A percentile compares a stretch with the other conserved stretches of the same genome.
These are phyloP conservation scores for Drosophila vallismaia DNA, from an alignment of 2,888 invertebrate species.

Conservation along the genomic window DNA sequence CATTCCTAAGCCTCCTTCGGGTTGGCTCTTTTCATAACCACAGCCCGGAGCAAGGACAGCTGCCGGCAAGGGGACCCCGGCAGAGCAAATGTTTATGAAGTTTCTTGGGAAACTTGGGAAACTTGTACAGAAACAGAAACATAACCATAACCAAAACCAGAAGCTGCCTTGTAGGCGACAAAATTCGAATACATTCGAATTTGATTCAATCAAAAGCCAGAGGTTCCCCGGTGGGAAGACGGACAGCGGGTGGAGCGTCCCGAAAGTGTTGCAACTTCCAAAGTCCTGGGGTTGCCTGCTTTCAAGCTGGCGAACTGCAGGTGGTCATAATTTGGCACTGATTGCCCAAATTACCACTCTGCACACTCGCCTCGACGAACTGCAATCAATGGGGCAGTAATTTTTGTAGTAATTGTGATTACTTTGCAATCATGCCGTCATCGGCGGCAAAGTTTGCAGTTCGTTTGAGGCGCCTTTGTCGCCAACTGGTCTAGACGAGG, in stretches of 20 bases:
- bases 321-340: slow-evolving; percentile 28
- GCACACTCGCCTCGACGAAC: background rate
- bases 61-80: slow-evolving; percentile 29
- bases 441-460: slow-evolving; percentile 9
- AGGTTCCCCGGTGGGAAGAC: background rate
- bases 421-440: slow-evolving; percentile 12
- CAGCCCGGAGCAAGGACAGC: slow-evolving; percentile 33
- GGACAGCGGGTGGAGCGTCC: background rate
- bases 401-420: slow-evolving; percentile 23
- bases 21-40: slow-evolving; percentile 9
- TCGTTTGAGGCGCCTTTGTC: slow-evolving; percentile 12
- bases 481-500: slow-evolving; percentile 29
- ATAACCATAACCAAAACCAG: background rate
- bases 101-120: slow-evolving; percentile 32
- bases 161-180: slow-evolving; percentile 2
- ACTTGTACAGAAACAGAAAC: slow-evolving; percentile 42
- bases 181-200: slow-evolving; percentile 52
- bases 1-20: background rate
- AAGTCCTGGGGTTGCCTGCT: background rate
- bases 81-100: slow-evolving; percentile 62
- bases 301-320: slow-evolving; percentile 13
- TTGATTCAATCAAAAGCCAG: slow-evolving; percentile 59
- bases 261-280: background rate
- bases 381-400: slow-evolving; percentile 29
- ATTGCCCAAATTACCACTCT: slow-evolving; percentile 30